Base-by-base conservation (phyloP, 2,888 invertebrate species). In the Calephelis perditalis region DNA sequence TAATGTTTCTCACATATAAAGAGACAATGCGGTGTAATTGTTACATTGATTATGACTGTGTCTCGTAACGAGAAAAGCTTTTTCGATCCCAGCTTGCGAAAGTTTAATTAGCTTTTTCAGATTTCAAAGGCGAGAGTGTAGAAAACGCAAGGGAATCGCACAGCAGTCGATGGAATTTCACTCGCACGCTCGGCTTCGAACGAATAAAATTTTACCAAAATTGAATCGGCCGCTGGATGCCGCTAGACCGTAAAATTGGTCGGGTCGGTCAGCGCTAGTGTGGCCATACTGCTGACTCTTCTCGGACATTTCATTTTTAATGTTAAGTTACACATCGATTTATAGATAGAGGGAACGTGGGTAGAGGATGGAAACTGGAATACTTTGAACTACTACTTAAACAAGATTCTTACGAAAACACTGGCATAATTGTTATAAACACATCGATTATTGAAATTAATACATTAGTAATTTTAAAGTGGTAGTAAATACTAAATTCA, bases 141-240 rank as follows among this genome's bases (percentile, higher is more conserved):
- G 72, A 74, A 73, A 74, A 70, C 68, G 61, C 67, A 12, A 60
- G 68, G 67, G 68, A 67, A 62, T 77, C 75, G 77, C 70, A 71
- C 71, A 76, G 62, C 75, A 78, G 76, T 73, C 81, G 83, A 85
- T 84, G 84, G 84, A 82, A 83, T 81, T 84, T 78, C 82, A 81
- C 81, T 81, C 73, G 80, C 76, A 80, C 83, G 81, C 73, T 79
- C 78, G 82, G 82, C 77, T 82, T 80, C 81, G 77, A 75, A 67
- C 81, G 83, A 86, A 87, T 88, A 87, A 88, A 90, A 90, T 87
- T 88, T 86, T 77, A 78, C 77, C 83, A 79, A 86, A 89, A 90
- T 90, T 89, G 89, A 90, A 86, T 90, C 85, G 85, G 81, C 81
- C 81, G 78, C 76, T 72, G 71, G 77, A 70, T 70, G 75, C 75